Evolutionary conservation across 2,797 vertebrate genomes (phyloP), one percentile per base, ranked within the genome.

Genomic region (Malacoctenus gilli): DNA sequence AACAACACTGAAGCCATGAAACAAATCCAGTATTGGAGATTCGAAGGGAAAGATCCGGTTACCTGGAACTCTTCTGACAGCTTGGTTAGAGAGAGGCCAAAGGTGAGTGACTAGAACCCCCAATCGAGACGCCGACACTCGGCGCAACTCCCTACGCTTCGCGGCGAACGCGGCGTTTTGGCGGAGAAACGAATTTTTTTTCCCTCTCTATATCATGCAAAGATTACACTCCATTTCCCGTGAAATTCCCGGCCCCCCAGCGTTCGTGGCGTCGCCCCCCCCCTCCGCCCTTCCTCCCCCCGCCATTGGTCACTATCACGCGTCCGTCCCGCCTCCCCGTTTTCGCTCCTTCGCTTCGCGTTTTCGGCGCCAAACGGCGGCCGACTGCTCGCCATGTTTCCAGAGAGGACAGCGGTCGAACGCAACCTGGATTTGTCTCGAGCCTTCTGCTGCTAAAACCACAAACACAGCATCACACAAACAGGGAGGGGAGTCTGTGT

Each of bases 371-470:
- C n/a, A n/a, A 28, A 28, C 25, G 6, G 25, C 25, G 6, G 25
- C 25, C 25, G 5, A 5, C n/a, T 28, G 25, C 9, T 6, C 1
- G 57, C 40, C 47, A 70, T 18, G 42, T 63, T 65, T 62, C 63
- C 85, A 87, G 84, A 87, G 80, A 84, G 80, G 77, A 66, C 71
- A 65, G 73, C 30, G 78, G 73, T 76, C 81, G 82, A 80, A 77
- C 68, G 86, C 71, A 88, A 85, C 82, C 92, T 93, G 92, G 92
- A 93, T 93, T 93, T 93, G 92, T 91, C 92, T 93, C 91, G 90
- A 91, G 90, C 90, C 87, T 91, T 90, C 82, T 87, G 74, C 77
- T 80, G 77, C 79, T 89, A 80, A 76, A 82, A 84, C 83, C 79
- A 86, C 86, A 91, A 83, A 84, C 76, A 87, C 83, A 87, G 85